Evolutionary conservation across 2,797 vertebrate genomes (phyloP).

Genomic region (Cichlasoma orientale): DNA sequence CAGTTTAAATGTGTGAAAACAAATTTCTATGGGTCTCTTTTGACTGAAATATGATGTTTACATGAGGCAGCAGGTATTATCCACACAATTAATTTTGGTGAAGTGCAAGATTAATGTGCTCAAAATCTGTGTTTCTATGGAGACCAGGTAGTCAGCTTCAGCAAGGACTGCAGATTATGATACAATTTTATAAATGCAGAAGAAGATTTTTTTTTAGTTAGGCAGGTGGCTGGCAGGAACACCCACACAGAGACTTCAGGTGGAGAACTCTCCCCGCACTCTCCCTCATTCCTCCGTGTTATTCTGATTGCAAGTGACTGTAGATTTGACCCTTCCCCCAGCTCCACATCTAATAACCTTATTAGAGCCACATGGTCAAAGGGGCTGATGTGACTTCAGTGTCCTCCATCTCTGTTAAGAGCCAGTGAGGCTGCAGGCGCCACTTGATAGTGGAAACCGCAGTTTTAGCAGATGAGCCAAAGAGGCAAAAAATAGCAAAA

Average conservation of each 20-base stretch:
- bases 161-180: conserved; percentile 34
- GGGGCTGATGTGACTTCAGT: not conserved
- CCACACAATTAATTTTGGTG: conserved; percentile 8
- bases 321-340: conserved; percentile 4
- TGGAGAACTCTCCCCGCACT: not conserved
- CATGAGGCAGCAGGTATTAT: conserved; percentile 18
- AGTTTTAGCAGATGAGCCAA: conserved; percentile 40
- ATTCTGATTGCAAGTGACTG: conserved; percentile 5
- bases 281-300: not conserved
- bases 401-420: conserved; percentile 18
- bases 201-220: not conserved
- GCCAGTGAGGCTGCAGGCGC: conserved; percentile 19
- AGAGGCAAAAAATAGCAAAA: conserved; percentile 39
- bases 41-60: conserved; percentile 13
- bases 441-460: conserved; percentile 28
- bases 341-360: conserved; percentile 9
- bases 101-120: conserved; percentile 40
- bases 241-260: not conserved
- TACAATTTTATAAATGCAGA: conserved; percentile 20
- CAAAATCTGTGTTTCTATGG: conserved; percentile 74
- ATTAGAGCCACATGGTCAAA: conserved; percentile 28
- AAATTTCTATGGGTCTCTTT: not conserved
- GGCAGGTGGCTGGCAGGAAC: not conserved
- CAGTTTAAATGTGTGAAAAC: not conserved
- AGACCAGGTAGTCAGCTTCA: conserved; percentile 57